Evolutionary conservation across 2,797 vertebrate species (phyloP).

Genomic region (Apodemus agrarius): DNA sequence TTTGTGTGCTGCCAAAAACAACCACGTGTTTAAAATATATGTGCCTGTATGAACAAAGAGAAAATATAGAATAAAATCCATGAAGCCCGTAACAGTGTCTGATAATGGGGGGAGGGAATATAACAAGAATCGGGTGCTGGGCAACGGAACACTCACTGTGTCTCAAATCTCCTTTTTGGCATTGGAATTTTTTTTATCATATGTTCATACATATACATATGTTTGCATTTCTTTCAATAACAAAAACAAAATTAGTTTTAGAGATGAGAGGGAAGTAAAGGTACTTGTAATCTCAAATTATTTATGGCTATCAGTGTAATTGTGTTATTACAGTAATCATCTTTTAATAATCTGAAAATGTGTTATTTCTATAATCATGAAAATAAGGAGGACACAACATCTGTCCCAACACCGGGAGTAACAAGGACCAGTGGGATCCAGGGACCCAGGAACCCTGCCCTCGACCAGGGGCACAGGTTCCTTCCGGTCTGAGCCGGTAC

Average conservation of each 20-base stretch:
- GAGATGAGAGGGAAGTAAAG: neutral
- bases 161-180: neutral
- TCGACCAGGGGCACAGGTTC: too few species aligned
- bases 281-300: neutral
- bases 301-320: neutral
- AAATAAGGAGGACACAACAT: neutral
- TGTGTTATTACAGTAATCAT: neutral
- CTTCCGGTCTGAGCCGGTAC: too few species aligned
- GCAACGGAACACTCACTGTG: neutral
- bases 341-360: slow-evolving; percentile 35
- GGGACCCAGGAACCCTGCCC: too few species aligned
- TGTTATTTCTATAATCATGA: slow-evolving; percentile 35
- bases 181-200: neutral
- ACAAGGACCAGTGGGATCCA: too few species aligned
- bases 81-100: neutral
- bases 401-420: too few species aligned
- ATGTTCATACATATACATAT: neutral
- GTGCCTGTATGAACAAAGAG: neutral
- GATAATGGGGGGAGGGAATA: neutral
- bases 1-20: neutral
- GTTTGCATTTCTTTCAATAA: neutral
- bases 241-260: slow-evolving; percentile 4
- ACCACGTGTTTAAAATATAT: neutral
- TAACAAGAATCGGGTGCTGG: neutral
- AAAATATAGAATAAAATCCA: neutral